Percentiles rank a stretch among this genome's conserved stretches.
Conservation (phyloP, 2,888 invertebrate genomes). For the Scaptodrosophila latifasciaeformis region DNA sequence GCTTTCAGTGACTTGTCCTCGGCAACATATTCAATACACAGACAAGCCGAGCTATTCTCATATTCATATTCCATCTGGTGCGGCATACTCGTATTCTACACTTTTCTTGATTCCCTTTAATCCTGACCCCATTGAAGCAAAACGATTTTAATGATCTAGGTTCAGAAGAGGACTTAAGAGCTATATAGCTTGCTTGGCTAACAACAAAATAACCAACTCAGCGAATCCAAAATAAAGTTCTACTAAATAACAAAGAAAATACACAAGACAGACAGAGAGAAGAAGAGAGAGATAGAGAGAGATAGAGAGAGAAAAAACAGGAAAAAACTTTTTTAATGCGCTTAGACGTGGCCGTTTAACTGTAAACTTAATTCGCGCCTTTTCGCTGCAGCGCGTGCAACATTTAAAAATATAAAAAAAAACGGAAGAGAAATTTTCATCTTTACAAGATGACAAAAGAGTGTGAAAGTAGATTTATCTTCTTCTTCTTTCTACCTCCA, state of each 20-base stretch:
- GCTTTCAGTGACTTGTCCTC: no score
- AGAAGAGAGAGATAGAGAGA: no score
- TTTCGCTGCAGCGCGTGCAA: not conserved
- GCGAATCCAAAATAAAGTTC: no score
- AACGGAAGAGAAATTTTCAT: conserved; percentile 2
- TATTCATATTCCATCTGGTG: not conserved
- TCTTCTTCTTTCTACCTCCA: not conserved
- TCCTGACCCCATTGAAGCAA: conserved; percentile 36
- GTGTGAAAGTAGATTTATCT: not conserved
- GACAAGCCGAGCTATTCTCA: no score
- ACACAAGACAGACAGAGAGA: not conserved
- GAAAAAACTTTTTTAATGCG: conserved; percentile 52
- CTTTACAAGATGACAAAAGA: not conserved
- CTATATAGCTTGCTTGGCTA: conserved; percentile 16
- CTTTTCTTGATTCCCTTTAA: no score
- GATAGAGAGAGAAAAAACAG: no score
- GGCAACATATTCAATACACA: no score
- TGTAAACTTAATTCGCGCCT: conserved; percentile 53
- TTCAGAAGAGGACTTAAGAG: not conserved
- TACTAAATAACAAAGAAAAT: no score
- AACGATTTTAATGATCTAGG: conserved; percentile 41
- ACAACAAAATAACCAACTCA: conserved; percentile 16
- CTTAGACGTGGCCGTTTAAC: conserved; percentile 60
- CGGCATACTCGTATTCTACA: no score
- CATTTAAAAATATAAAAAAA: not conserved